Evolutionary conservation across 1,140 invertebrate species (phyloP).

Genomic region (Drosophila rhopaloa): DNA sequence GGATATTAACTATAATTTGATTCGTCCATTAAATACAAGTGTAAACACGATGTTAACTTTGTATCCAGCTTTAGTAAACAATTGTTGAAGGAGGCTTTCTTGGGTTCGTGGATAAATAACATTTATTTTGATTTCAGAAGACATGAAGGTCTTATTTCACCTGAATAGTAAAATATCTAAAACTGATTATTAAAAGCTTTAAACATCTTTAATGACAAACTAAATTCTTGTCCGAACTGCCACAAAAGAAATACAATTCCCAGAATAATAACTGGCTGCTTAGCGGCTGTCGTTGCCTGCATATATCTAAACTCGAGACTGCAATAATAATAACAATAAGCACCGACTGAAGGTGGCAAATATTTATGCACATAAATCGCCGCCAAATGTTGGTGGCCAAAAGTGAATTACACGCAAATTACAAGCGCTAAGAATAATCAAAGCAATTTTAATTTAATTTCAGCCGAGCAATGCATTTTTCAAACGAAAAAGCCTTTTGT

Average conservation of each 20-base stretch:
- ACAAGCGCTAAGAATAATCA: conserved; percentile 33
- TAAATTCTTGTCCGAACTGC: too few relatives aligned
- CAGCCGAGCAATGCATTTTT: conserved; percentile 26
- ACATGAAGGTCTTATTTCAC: too few relatives aligned
- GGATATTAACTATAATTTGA: neutral
- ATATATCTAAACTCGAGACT: neutral
- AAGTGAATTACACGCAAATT: conserved; percentile 42
- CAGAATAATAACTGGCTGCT: conserved; percentile 17
- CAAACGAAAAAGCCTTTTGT: conserved; percentile 34
- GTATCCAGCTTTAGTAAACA: neutral
- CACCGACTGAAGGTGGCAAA: conserved; percentile 26
- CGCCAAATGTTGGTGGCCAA: conserved; percentile 18
- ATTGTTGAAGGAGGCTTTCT: neutral
- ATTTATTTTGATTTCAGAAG: too few relatives aligned
- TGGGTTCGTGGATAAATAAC: too few relatives aligned
- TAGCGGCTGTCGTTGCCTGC: conserved; percentile 26
- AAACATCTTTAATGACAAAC: too few relatives aligned
- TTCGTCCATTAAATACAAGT: neutral
- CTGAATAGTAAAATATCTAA: too few relatives aligned
- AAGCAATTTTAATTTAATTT: conserved; percentile 24
- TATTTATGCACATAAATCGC: conserved; percentile 64
- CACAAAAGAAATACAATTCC: conserved; percentile 3
- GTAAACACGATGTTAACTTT: neutral
- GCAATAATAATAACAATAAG: conserved; percentile 24
- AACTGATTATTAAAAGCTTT: too few relatives aligned